Conservation (phyloP, 2,888 invertebrate genomes). For the Hirtodrosophila duncani region DNA sequence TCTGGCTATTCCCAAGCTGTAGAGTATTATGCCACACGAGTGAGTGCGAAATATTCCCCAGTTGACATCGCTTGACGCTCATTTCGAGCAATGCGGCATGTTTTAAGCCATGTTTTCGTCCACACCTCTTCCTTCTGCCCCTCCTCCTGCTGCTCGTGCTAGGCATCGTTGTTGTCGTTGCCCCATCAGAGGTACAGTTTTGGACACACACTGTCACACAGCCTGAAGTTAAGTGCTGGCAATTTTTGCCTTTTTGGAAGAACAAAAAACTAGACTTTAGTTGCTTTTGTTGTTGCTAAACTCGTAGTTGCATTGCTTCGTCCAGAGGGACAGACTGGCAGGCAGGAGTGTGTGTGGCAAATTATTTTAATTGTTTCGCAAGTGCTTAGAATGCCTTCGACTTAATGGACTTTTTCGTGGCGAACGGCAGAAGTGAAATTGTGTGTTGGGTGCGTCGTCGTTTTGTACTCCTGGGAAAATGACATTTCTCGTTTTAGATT, state of each 20-base stretch:
- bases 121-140: no score
- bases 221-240: slow-evolving; percentile 56
- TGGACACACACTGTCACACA: slow-evolving; percentile 30
- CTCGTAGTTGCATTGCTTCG: slow-evolving; percentile 48
- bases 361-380: slow-evolving; percentile 71
- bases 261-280: background rate
- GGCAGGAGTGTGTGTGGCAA: slow-evolving; percentile 57
- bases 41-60: slow-evolving; percentile 2
- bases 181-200: slow-evolving; percentile 53
- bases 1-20: slow-evolving; percentile 5
- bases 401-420: slow-evolving; percentile 61
- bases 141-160: no score
- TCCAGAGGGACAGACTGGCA: slow-evolving; percentile 45
- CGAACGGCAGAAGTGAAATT: slow-evolving; percentile 5
- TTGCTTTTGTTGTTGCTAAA: slow-evolving; percentile 3
- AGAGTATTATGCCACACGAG: slow-evolving; percentile 21
- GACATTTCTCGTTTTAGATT: slow-evolving; percentile 54
- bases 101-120: slow-evolving; percentile 25
- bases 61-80: slow-evolving; percentile 21
- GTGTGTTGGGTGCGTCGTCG: slow-evolving; percentile 36
- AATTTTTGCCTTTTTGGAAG: slow-evolving; percentile 50
- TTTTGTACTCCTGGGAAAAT: slow-evolving; percentile 49
- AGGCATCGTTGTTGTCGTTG: no score
- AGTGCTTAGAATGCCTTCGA: slow-evolving; percentile 65
- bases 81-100: slow-evolving; percentile 29